Percentiles rank a stretch among this genome's conserved stretches.
Conservation (phyloP, 2,888 invertebrate species). For the Steinernema carpocapsae region DNA sequence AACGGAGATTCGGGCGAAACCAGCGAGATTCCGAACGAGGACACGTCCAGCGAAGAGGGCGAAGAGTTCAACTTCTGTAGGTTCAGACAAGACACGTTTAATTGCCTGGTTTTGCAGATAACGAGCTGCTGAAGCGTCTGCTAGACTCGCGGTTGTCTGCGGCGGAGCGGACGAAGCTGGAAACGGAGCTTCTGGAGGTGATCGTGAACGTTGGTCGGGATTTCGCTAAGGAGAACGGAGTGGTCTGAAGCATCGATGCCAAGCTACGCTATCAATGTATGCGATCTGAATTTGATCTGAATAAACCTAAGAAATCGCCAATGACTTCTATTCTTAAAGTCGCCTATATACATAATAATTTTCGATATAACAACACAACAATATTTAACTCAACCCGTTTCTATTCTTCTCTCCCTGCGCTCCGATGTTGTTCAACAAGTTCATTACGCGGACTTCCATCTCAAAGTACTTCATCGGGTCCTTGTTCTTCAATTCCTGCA, state of each 20-base stretch:
- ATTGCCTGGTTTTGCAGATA: neutral
- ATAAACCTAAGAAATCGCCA: neutral
- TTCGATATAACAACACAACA: too few relatives aligned
- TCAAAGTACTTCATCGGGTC: too few relatives aligned
- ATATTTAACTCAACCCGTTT: too few relatives aligned
- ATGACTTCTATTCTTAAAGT: neutral
- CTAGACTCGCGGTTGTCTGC: neutral
- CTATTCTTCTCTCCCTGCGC: too few relatives aligned
- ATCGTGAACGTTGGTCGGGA: neutral
- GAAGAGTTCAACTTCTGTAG: neutral
- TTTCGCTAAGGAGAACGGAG: neutral
- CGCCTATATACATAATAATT: too few relatives aligned
- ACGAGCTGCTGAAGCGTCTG: neutral
- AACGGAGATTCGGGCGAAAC: neutral
- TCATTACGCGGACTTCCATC: too few relatives aligned
- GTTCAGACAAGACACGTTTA: neutral
- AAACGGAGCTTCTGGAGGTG: neutral
- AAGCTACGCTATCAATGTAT: neutral
- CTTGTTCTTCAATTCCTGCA: too few relatives aligned
- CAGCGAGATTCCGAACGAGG: neutral
- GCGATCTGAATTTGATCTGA: neutral
- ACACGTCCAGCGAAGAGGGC: neutral
- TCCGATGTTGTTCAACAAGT: too few relatives aligned
- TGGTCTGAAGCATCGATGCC: neutral
- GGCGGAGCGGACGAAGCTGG: neutral